Percentiles rank a stretch among this genome's conserved stretches.
phyloP scores from a whole-genome alignment of 2,113 vertebrate genomes.

The Phrynosoma blainvillii region DNA sequence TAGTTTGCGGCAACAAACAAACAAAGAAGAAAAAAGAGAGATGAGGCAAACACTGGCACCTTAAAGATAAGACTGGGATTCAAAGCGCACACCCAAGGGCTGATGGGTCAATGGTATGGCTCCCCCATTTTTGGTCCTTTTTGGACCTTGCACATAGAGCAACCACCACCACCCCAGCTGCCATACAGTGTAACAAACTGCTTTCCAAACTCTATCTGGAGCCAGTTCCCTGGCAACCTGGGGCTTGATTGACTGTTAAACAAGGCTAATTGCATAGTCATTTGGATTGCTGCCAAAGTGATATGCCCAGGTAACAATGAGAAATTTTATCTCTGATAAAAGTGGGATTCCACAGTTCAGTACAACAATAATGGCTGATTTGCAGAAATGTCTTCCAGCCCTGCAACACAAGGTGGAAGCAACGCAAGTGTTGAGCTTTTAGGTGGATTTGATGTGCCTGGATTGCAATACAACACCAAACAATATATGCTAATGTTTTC shows the following conservation, averaged over 20 bases:
- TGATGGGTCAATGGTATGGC: accelerated
- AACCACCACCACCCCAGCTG: not conserved
- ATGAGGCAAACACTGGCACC: not conserved
- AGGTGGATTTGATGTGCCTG: not conserved
- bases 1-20: not conserved
- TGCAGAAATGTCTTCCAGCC: not conserved
- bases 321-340: not conserved
- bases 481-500: not conserved
- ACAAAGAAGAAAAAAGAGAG: not conserved
- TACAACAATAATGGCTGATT: conserved; percentile 2
- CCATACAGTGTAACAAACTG: not conserved
- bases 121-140: not conserved
- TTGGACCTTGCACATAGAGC: not conserved
- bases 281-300: not conserved
- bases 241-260: not conserved
- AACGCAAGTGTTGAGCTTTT: not conserved
- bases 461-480: not conserved
- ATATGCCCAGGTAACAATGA: accelerated
- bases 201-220: not conserved
- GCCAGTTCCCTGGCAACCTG: not conserved
- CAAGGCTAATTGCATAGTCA: too few species aligned
- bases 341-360: not conserved
- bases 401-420: not conserved
- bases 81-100: not conserved
- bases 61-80: conserved; percentile 18